Evolutionary conservation across 2,113 vertebrate species (phyloP).

Genomic region (Oxygymnocypris stewartii): DNA sequence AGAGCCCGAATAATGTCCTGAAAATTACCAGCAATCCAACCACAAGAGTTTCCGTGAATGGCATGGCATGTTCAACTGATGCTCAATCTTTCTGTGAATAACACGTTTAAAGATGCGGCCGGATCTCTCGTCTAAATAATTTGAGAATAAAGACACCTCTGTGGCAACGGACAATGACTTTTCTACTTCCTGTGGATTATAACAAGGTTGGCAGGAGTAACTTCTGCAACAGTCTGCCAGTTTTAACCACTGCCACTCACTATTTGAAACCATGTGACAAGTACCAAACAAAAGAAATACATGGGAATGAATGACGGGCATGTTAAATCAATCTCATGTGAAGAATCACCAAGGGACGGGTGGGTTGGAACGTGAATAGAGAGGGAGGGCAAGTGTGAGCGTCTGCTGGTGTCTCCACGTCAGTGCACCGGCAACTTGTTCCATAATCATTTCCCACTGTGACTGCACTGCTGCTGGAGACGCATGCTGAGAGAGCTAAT

Average conservation of each 20-base stretch:
- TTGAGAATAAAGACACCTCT: neutral
- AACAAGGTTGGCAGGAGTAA: neutral
- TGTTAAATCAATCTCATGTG: constrained; percentile 31
- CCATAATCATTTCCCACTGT: constrained; percentile 73
- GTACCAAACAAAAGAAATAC: neutral
- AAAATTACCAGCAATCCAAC: constrained; percentile 23
- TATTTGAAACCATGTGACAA: neutral
- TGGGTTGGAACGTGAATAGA: constrained; percentile 4
- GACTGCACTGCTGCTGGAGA: constrained; percentile 70
- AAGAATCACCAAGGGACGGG: constrained; percentile 1
- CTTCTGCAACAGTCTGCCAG: neutral
- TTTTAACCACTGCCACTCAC: neutral
- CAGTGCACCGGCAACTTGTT: constrained; percentile 66
- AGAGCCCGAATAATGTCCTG: constrained; percentile 15
- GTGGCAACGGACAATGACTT: neutral
- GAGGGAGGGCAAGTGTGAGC: constrained; percentile 34
- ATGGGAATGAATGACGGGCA: constrained; percentile 13
- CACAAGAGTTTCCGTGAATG: neutral
- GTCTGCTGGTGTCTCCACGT: constrained; percentile 59
- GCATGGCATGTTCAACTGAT: neutral
- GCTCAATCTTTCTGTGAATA: neutral
- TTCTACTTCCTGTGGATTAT: neutral
- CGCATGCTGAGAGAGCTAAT: constrained; percentile 77
- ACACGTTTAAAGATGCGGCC: neutral
- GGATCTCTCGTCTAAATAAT: neutral